Base-by-base conservation (phyloP, 2,888 invertebrate genomes). In the Ectobius pallidus region DNA sequence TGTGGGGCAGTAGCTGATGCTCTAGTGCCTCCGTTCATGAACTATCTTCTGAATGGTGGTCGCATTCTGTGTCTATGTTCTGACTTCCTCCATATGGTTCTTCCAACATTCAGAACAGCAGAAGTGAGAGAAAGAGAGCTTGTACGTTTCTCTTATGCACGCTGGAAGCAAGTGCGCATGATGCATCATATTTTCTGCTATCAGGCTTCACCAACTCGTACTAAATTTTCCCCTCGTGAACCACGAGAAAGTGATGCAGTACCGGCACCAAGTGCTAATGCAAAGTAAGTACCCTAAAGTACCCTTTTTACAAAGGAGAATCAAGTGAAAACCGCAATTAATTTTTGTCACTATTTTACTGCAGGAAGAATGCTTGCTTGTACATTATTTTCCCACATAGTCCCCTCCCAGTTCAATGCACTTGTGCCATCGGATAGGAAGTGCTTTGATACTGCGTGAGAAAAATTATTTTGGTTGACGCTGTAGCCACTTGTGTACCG, bases 181-280 rank as follows among this genome's bases (percentile, higher is more conserved):
- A 92, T 94, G 87, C 94, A 94, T 82, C 93, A 94, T 79, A 92
- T 94, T 76, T 94, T 94, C 81, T 94, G 94, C 80, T 94, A 94
- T 80, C 94, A 94, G 82, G 93, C 93, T 0, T 93, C 93, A 1
- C 94, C 94, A 0, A 90, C 92, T 1, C 71, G 69, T 25, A 44
- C 73, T 14, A 20, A 46, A 1, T 75, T 75, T 46, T 68, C 62
- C 4, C 62, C 65, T n/a, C 16, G 27, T 7, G 65, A 65, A 42
- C 63, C 63, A 14, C 39, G 39, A 14, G 16, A 25, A 1, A 22
- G 0, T 11, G 52, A 7, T 4, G 9, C 25, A 25, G 6, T 20
- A 20, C 52, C 52, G 7, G 22, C 20, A 11, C 52, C 25, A 20
- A 52, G 52, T 22, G 1, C 25, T 20, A 65, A 63, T 32, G 14